Evolutionary conservation across 1,140 invertebrate genomes (phyloP), one percentile per base, ranked within the genome.

Genomic region (Aphaenogaster ashmeadi): DNA sequence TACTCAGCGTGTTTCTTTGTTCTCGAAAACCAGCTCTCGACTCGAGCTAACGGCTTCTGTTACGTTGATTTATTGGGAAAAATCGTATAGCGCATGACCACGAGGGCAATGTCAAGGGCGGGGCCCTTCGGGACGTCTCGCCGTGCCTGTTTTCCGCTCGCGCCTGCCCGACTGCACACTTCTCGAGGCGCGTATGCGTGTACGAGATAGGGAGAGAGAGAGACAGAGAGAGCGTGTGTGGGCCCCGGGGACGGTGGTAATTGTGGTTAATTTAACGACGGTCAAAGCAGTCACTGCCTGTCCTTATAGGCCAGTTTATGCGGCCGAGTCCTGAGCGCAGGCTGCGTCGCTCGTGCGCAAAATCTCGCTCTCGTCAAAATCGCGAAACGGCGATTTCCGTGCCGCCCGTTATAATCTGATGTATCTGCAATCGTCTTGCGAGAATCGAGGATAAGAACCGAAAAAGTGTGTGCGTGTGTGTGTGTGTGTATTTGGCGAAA

Each of bases 181-280:
- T 87, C 52, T 74, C 18, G 58, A 69, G 58, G 72, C 72, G 88
- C 50, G 80, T 47, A 72, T 75, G 88, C 66, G 85, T 71, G 88
- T 58, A 50, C 52, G 11, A 60, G 58, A 41, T 0, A 62, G 58
- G 11, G 64, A n/a, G 38, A 21, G 3, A 21, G 38, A 67, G 64
- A 44, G 64, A 44, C 77, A 67, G 62, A 33, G 38, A 11, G 67
- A 18, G 58, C 47, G 41, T 87, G 90, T 91, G 83, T 90, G 72
- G 88, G 86, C 89, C 87, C 80, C 64, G 86, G 69, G 54, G 44
- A 84, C 41, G 69, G 67, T 84, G 88, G 93, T 94, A 94, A 94
- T 94, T 94, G 93, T 90, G 90, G 93, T 94, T 94, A 94, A 94
- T 94, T 94, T 94, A 93, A 91, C 93, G 90, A 90, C 87, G 92